Base-by-base conservation (phyloP, 2,888 invertebrate species). In the Tromatobia lineatoria region DNA sequence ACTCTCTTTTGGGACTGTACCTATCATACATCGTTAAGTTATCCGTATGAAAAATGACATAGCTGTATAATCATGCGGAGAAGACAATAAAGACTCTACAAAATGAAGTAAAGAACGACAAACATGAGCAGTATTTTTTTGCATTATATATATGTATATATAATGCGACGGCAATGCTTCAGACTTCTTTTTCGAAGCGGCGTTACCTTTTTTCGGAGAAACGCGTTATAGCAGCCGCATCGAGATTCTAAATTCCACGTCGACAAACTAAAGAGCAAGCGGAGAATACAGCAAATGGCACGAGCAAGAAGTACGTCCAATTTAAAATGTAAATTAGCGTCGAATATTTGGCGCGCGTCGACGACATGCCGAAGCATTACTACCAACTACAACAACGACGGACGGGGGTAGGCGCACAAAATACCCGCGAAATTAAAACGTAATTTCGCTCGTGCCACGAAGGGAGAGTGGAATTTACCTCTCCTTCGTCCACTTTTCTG, bases 371-470 rank as follows among this genome's bases (percentile, higher is more conserved):
- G 80, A 73, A 54, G 59, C 50, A 18, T 25, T 13, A 34, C 64
- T 11, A 15, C n/a, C 74, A 87, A 84, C 84, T 73, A 85, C 87
- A 81, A 81, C 85, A 70, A 73, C 13, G 38, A 54, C 84, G 83
- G 29, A 13, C 57, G 23, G 47, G n/a, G 7, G 25, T 25, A 20
- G 45, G 87, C 87, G 80, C 88, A 90, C 88, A 89, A 92, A 92
- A 93, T 91, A 90, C 89, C 91, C 90, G 90, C 91, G 91, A 93
- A 93, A 93, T 93, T 93, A 93, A 93, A 93, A 91, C 89, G 92
- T 93, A 91, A 93, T 93, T 93, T 92, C 90, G 92, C 92, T 92
- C 91, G 81, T 87, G 86, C 86, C 85, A 83, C 78, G 83, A 77
- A 80, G 85, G 82, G 29, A 79, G 61, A 54, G 45, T 52, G 78